These are phyloP conservation scores for Caenorhabditis afra DNA, from an alignment of 2,888 invertebrate species.

Conservation along the genomic window DNA sequence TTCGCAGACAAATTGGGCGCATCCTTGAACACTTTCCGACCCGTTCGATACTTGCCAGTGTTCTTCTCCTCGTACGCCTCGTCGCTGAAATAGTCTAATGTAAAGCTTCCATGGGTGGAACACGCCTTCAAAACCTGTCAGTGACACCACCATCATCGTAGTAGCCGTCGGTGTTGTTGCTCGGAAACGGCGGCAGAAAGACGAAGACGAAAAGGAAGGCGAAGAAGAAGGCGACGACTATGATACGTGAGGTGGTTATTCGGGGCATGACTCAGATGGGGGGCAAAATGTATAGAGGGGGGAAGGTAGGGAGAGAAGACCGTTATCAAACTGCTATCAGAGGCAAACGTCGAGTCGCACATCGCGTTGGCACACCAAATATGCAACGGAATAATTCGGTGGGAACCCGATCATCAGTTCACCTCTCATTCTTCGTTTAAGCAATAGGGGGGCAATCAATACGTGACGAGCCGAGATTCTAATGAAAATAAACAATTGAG, in stretches of 20 bases:
- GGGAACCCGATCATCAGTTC: slow-evolving; percentile 6
- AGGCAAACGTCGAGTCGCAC: not conserved
- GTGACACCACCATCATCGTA: slow-evolving; percentile 14
- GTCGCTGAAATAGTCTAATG: slow-evolving; percentile 2
- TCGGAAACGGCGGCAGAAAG: not conserved
- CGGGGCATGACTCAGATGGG: slow-evolving; percentile 9
- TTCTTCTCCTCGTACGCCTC: slow-evolving; percentile 1
- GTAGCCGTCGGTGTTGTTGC: not conserved
- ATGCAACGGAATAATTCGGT: not conserved
- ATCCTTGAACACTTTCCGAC: slow-evolving; percentile 18
- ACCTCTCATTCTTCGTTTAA: too few species aligned
- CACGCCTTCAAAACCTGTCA: slow-evolving; percentile 3
- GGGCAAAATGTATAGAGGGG: too few species aligned
- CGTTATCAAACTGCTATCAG: slow-evolving; percentile 18
- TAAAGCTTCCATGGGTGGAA: too few species aligned
- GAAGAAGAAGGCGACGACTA: not conserved
- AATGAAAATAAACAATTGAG: too few species aligned
- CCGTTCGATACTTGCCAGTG: not conserved
- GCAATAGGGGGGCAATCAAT: too few species aligned
- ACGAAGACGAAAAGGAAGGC: not conserved
- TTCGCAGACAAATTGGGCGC: slow-evolving; percentile 22
- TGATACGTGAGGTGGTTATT: not conserved
- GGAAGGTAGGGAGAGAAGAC: not conserved
- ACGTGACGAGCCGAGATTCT: too few species aligned
- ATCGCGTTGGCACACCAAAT: slow-evolving; percentile 1